Evolutionary conservation across 2,888 invertebrate species (phyloP).

Genomic region (Nephrotoma flavescens): DNA sequence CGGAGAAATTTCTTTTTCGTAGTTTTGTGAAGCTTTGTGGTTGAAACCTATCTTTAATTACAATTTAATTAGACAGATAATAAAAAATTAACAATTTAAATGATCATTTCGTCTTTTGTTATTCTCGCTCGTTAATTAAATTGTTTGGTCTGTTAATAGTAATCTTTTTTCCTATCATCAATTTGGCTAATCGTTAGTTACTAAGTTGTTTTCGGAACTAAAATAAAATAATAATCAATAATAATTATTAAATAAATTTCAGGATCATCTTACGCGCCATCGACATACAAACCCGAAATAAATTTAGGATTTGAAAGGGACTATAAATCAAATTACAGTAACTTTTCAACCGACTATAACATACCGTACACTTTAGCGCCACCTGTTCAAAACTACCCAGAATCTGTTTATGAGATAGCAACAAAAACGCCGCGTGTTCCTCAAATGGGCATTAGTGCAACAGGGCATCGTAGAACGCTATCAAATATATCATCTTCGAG

Average conservation of each 20-base stretch:
- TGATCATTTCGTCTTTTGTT: too few relatives aligned
- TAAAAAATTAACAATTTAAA: too few relatives aligned
- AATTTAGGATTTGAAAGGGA: constrained; percentile 28
- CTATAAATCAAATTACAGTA: constrained; percentile 21
- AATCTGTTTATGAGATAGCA: constrained; percentile 22
- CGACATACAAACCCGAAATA: constrained; percentile 25
- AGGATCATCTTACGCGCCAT: constrained; percentile 31
- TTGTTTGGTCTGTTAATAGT: too few relatives aligned
- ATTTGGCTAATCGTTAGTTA: not conserved
- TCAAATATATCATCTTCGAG: constrained; percentile 53
- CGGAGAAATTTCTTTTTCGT: too few relatives aligned
- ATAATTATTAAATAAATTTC: not conserved
- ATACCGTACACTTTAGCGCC: constrained; percentile 12
- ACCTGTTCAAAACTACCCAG: constrained; percentile 23
- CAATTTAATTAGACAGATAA: too few relatives aligned
- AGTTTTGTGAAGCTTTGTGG: too few relatives aligned
- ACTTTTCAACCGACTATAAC: constrained; percentile 18
- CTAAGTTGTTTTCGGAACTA: too few relatives aligned
- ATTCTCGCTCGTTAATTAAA: too few relatives aligned
- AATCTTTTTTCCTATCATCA: too few relatives aligned
- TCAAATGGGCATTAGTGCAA: constrained; percentile 30
- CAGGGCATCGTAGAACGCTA: constrained; percentile 56
- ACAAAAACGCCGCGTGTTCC: constrained; percentile 23
- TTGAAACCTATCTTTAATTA: too few relatives aligned
- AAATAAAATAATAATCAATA: not conserved